These are phyloP conservation scores for Eriosoma lanigerum DNA, from an alignment of 1,140 invertebrate species.

Conservation along the genomic window DNA sequence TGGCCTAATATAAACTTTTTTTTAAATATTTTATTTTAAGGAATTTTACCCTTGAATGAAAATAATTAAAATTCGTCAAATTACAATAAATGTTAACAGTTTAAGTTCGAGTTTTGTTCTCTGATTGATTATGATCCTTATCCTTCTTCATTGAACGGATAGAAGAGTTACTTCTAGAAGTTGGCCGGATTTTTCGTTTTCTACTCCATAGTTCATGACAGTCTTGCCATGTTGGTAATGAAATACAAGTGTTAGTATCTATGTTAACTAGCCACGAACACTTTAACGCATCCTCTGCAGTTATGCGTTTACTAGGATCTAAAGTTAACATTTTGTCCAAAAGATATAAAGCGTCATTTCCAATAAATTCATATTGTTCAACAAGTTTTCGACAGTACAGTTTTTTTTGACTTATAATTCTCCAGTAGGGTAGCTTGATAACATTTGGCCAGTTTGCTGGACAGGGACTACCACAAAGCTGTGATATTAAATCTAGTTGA, in stretches of 20 bases:
- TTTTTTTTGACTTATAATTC: conserved; percentile 91
- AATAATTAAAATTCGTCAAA: conserved; percentile 51
- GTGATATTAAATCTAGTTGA: conserved; percentile 94
- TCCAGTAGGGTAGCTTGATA: conserved; percentile 89
- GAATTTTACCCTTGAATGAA: conserved; percentile 38
- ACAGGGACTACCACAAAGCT: conserved; percentile 91
- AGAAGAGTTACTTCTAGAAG: conserved; percentile 57
- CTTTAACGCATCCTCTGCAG: conserved; percentile 90
- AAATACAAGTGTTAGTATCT: conserved; percentile 81
- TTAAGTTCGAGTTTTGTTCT: conserved; percentile 59
- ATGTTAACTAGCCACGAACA: conserved; percentile 91
- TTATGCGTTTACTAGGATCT: conserved; percentile 90
- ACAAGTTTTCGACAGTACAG: conserved; percentile 81
- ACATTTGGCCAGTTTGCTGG: conserved; percentile 97
- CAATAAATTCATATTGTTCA: conserved; percentile 93
- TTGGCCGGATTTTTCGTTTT: conserved; percentile 76
- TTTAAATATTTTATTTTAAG: conserved; percentile 38
- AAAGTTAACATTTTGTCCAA: conserved; percentile 96
- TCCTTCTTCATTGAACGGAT: conserved; percentile 70
- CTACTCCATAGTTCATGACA: conserved; percentile 99
- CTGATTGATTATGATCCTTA: conserved; percentile 70
- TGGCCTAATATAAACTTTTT: conserved; percentile 36
- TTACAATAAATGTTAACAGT: conserved; percentile 28
- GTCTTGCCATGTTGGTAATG: conserved; percentile 91
- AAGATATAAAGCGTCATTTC: conserved; percentile 84